Conservation (phyloP, 2,888 invertebrate species). For the Hydropsyche betteni region DNA sequence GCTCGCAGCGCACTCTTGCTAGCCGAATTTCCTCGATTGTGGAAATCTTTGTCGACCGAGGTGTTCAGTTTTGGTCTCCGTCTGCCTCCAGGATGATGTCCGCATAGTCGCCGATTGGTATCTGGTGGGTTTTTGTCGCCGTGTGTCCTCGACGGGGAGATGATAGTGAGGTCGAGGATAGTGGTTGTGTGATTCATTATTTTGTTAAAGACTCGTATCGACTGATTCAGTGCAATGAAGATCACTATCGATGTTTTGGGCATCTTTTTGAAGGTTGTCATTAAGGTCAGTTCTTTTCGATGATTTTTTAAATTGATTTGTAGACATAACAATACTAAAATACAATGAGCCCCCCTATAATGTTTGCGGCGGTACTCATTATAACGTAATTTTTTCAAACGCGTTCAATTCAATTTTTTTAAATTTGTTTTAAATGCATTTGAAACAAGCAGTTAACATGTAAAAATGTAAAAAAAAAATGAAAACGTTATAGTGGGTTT, state of each 20-base stretch:
- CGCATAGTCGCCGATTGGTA: background rate
- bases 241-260: constrained; percentile 65
- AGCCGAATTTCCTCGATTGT: background rate
- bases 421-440: too few species aligned
- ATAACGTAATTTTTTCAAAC: too few species aligned
- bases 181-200: constrained; percentile 1
- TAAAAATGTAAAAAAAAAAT: too few species aligned
- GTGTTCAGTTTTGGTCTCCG: background rate
- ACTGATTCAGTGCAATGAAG: constrained; percentile 61
- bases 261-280: constrained; percentile 65
- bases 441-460: too few species aligned
- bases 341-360: too few species aligned
- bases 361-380: too few species aligned
- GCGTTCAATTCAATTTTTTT: too few species aligned
- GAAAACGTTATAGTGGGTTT: too few species aligned
- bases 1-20: too few species aligned
- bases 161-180: constrained; percentile 26
- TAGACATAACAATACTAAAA: background rate
- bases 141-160: constrained; percentile 4
- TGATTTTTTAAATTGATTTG: background rate
- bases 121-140: background rate
- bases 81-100: constrained; percentile 3
- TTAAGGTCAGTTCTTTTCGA: constrained; percentile 57
- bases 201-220: background rate
- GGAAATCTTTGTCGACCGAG: too few species aligned